These are phyloP conservation scores for Scolopax bukidnonensis DNA, from an alignment of 2,797 vertebrate species.

Conservation along the genomic window DNA sequence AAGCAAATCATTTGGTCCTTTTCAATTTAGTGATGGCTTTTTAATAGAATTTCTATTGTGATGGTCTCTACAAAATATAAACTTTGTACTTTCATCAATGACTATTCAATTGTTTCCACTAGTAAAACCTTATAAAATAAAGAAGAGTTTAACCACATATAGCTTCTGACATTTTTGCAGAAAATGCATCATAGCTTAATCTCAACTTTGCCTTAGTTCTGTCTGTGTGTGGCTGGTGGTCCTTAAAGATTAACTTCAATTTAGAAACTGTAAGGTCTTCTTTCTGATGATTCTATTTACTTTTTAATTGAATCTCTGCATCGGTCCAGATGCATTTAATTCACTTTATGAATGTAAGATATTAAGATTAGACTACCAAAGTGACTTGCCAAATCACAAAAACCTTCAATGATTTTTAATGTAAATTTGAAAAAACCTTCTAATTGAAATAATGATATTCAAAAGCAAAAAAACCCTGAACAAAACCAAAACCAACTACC, in stretches of 20 bases:
- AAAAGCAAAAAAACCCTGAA: neutral
- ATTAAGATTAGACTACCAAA: conserved; percentile 26
- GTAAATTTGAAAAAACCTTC: neutral
- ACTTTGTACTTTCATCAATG: neutral
- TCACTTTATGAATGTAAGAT: conserved; percentile 7
- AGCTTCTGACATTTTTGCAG: conserved; percentile 10
- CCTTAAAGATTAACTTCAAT: neutral
- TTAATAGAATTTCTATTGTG: neutral
- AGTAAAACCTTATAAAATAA: neutral
- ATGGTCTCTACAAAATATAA: conserved; percentile 4
- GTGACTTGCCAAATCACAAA: conserved; percentile 12
- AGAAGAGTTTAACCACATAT: neutral
- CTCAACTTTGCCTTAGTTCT: neutral
- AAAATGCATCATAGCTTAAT: neutral
- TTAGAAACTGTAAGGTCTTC: neutral
- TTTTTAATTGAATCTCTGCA: conserved; percentile 46
- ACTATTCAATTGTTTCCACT: neutral
- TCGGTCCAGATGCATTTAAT: conserved; percentile 17
- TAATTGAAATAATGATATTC: neutral
- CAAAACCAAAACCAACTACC: conserved; percentile 17
- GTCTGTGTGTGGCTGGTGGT: neutral
- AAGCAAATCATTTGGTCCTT: conserved; percentile 17
- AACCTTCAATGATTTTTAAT: neutral
- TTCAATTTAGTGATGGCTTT: neutral
- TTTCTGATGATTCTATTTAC: neutral